Evolutionary conservation across 2,888 invertebrate species (phyloP).

Genomic region (Eristalis intricaria): DNA sequence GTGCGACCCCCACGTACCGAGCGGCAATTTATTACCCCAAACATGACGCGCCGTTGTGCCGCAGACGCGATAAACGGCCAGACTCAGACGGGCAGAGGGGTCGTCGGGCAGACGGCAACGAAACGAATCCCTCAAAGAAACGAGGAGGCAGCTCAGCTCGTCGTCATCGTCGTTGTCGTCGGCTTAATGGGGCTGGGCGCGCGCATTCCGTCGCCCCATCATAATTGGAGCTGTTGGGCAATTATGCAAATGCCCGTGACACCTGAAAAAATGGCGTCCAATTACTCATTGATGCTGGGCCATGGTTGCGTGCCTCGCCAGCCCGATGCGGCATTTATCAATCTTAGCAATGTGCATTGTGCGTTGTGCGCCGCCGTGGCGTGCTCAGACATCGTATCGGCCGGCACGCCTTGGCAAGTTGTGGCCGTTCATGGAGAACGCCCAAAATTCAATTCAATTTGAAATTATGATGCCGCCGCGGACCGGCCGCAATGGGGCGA

Average conservation of each 20-base stretch:
- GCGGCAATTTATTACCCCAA: slow-evolving; percentile 58
- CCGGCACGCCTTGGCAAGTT: slow-evolving; percentile 12
- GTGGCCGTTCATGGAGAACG: slow-evolving; percentile 10
- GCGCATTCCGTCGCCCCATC: slow-evolving; percentile 45
- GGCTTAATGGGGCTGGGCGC: slow-evolving; percentile 38
- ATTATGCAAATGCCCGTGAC: slow-evolving; percentile 67
- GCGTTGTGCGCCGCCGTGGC: neutral
- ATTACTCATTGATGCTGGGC: slow-evolving; percentile 51
- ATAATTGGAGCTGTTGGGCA: slow-evolving; percentile 65
- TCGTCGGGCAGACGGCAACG: neutral
- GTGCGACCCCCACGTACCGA: slow-evolving; percentile 54
- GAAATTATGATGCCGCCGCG: slow-evolving; percentile 24
- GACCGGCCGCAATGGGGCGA: neutral
- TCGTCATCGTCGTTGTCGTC: neutral
- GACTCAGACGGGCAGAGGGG: neutral
- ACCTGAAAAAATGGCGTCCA: slow-evolving; percentile 64
- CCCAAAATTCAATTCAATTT: slow-evolving; percentile 44
- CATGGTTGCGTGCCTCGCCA: slow-evolving; percentile 37
- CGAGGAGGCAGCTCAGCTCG: neutral
- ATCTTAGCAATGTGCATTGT: slow-evolving; percentile 7
- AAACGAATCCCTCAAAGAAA: slow-evolving; percentile 18
- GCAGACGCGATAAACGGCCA: slow-evolving; percentile 7
- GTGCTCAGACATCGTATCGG: slow-evolving; percentile 9
- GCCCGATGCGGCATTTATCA: slow-evolving; percentile 42
- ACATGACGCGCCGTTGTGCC: slow-evolving; percentile 52